These are phyloP conservation scores for Poeciliopsis turneri DNA, from an alignment of 2,797 vertebrate species.

Conservation along the genomic window DNA sequence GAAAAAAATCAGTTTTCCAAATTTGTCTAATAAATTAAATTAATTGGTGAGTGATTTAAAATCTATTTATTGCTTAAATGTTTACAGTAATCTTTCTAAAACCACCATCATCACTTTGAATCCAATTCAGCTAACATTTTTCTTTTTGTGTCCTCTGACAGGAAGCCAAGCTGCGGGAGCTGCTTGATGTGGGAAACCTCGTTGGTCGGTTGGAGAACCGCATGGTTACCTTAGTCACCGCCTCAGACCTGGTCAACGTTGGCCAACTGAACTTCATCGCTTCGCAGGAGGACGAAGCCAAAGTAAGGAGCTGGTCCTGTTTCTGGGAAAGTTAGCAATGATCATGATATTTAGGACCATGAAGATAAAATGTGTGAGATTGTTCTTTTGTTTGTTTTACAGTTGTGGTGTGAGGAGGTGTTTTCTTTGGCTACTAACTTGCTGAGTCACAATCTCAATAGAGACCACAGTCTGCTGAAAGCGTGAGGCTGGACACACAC, in stretches of 20 bases:
- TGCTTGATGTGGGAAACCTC: conserved; percentile 91
- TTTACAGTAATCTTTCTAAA: not conserved
- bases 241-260: conserved; percentile 94
- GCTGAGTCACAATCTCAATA: conserved; percentile 94
- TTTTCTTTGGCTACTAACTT: conserved; percentile 96
- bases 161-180: conserved; percentile 96
- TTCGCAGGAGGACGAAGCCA: conserved; percentile 95
- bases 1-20: not conserved
- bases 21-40: not conserved
- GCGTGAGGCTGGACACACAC: conserved; percentile 85
- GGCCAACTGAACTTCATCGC: conserved; percentile 96
- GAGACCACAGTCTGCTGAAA: conserved; percentile 95
- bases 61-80: not conserved
- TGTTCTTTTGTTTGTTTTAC: not conserved
- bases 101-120: not conserved
- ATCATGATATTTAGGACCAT: not conserved
- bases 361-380: not conserved
- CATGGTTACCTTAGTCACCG: conserved; percentile 95
- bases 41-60: not conserved
- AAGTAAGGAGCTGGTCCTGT: conserved; percentile 79
- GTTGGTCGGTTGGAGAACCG: conserved; percentile 92
- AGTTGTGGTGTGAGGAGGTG: conserved; percentile 97
- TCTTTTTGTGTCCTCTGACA: conserved; percentile 58
- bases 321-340: not conserved
- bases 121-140: conserved; percentile 8